phyloP scores from a whole-genome alignment of 1,140 invertebrate species.

The Macrostomum lignano region DNA sequence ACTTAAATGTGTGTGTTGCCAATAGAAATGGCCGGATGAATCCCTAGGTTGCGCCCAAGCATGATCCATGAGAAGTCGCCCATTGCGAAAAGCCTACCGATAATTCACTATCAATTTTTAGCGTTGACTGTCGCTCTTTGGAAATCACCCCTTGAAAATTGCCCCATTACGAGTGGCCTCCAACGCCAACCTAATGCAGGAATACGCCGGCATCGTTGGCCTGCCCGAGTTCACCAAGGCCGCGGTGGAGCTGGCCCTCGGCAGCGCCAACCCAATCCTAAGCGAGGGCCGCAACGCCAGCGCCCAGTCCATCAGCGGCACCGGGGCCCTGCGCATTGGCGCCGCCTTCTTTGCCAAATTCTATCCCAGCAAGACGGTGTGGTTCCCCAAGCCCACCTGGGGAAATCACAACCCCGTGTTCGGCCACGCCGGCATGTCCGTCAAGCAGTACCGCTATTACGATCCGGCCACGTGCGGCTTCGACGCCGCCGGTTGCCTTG shows the following conservation, averaged over 20 bases:
- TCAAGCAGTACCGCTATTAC: conserved; percentile 4
- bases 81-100: no score
- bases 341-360: conserved; percentile 50
- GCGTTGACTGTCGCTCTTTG: no score
- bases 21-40: no score
- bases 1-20: no score
- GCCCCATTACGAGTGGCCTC: conserved; percentile 35
- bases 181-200: conserved; percentile 17
- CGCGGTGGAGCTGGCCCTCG: conserved; percentile 59
- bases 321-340: conserved; percentile 56
- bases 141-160: no score
- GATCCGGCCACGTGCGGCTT: conserved; percentile 76
- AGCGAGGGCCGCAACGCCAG: conserved; percentile 49
- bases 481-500: conserved; percentile 59
- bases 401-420: conserved; percentile 69
- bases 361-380: conserved; percentile 55
- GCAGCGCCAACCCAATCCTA: conserved; percentile 44
- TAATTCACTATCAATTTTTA: no score
- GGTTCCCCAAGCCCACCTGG: conserved; percentile 81
- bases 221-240: conserved; percentile 32
- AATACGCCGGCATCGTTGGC: conserved; percentile 75
- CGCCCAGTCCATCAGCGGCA: conserved; percentile 68
- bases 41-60: no score
- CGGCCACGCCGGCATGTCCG: not conserved
- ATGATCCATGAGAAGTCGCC: no score